These are phyloP conservation scores for Podargus strigoides DNA, from an alignment of 2,797 vertebrate genomes.

Conservation along the genomic window DNA sequence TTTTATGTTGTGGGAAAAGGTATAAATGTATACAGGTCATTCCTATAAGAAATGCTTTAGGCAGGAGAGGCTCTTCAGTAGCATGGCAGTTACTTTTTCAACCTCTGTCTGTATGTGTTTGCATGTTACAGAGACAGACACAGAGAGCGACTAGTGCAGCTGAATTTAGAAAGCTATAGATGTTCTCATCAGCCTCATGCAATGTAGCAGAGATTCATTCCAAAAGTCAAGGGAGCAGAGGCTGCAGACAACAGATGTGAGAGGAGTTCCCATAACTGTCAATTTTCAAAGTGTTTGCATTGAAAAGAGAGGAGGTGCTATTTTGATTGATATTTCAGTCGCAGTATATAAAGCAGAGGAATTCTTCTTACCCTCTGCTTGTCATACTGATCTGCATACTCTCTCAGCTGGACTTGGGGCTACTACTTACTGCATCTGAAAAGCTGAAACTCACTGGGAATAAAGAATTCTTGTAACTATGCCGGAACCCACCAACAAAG, in stretches of 20 bases:
- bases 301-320: conserved; percentile 85
- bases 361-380: conserved; percentile 80
- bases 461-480: conserved; percentile 82
- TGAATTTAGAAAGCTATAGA: conserved; percentile 81
- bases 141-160: conserved; percentile 35
- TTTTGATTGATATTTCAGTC: conserved; percentile 64
- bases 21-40: not conserved
- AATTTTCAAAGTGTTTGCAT: conserved; percentile 77
- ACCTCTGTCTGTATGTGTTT: not conserved
- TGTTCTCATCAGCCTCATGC: conserved; percentile 77
- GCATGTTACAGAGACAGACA: not conserved
- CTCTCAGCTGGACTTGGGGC: conserved; percentile 75
- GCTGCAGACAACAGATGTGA: conserved; percentile 77
- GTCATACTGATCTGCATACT: conserved; percentile 77
- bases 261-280: conserved; percentile 75
- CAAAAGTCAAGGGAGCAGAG: conserved; percentile 74
- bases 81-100: conserved; percentile 7
- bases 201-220: conserved; percentile 80
- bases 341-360: conserved; percentile 86
- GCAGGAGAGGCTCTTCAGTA: not conserved
- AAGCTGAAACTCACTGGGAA: conserved; percentile 68
- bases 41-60: not conserved
- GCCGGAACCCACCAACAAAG: conserved; percentile 97
- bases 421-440: conserved; percentile 63
- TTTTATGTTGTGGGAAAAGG: not conserved